Evolutionary conservation across 1,140 invertebrate genomes (phyloP).

Genomic region (Drosophila mojavensis): DNA sequence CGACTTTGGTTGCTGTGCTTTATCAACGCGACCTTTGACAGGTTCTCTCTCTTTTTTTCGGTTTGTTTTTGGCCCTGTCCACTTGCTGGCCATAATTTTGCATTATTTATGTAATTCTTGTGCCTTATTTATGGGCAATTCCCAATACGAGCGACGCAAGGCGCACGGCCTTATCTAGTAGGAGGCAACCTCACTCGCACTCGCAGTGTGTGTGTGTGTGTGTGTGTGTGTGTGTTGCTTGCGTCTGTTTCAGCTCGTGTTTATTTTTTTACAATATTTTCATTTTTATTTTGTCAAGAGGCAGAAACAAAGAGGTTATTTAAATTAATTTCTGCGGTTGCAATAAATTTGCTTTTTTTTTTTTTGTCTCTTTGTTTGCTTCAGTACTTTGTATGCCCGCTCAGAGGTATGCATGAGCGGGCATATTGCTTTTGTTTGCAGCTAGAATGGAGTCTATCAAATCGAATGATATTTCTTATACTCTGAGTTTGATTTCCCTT

Average conservation of each 20-base stretch:
- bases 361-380: conserved; percentile 43
- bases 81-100: conserved; percentile 63
- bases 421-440: neutral
- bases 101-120: conserved; percentile 72
- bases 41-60: neutral
- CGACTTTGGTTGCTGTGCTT: neutral
- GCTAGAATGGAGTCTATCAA: too few species aligned
- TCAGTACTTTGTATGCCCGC: conserved; percentile 1
- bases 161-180: conserved; percentile 35
- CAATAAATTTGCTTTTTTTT: conserved; percentile 63
- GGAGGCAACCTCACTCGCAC: neutral
- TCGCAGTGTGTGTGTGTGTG: neutral
- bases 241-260: neutral
- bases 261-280: conserved; percentile 53
- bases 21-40: conserved; percentile 21
- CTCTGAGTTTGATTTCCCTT: too few species aligned
- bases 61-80: conserved; percentile 29
- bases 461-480: too few species aligned
- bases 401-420: neutral
- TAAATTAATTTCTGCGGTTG: conserved; percentile 74
- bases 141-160: conserved; percentile 32
- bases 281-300: conserved; percentile 40
- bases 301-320: conserved; percentile 61
- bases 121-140: conserved; percentile 64
- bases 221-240: conserved; percentile 18